Conservation (phyloP, 1,140 invertebrate species). For the Stenopsyche tienmushanensis region DNA sequence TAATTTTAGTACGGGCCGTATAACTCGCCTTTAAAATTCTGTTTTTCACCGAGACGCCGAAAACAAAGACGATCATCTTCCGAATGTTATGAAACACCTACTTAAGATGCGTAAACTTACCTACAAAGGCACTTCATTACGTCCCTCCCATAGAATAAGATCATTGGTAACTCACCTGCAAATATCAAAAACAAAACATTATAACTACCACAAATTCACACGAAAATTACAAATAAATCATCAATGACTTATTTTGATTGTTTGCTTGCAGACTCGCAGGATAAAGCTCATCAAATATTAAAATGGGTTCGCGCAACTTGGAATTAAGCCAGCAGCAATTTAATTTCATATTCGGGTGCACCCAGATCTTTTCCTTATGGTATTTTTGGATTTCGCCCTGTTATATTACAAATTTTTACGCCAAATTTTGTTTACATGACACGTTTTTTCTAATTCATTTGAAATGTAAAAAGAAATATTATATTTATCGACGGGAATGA, state of each 20-base stretch:
- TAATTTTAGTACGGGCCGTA: neutral
- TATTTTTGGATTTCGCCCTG: too few relatives aligned
- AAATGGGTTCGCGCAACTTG: too few relatives aligned
- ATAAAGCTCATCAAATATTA: too few relatives aligned
- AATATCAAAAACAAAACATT: neutral
- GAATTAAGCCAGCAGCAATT: neutral
- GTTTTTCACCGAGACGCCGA: neutral
- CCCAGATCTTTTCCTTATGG: neutral
- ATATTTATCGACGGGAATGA: too few relatives aligned
- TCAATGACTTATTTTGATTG: too few relatives aligned
- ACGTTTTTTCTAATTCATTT: too few relatives aligned
- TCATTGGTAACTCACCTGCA: slow-evolving; percentile 5
- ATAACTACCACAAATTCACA: neutral
- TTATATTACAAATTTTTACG: too few relatives aligned
- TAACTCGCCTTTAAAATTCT: neutral
- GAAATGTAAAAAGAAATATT: too few relatives aligned
- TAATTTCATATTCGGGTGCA: too few relatives aligned
- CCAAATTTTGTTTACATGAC: too few relatives aligned
- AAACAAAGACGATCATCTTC: slow-evolving; percentile 10
- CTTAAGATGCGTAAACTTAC: slow-evolving; percentile 16
- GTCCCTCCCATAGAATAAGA: neutral
- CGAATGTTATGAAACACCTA: neutral
- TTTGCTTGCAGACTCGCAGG: too few relatives aligned
- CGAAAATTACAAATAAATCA: too few relatives aligned
- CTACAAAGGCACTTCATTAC: slow-evolving; percentile 12